Conservation (phyloP, 1,140 invertebrate species). For the Panagrolaimus sp. region DNA sequence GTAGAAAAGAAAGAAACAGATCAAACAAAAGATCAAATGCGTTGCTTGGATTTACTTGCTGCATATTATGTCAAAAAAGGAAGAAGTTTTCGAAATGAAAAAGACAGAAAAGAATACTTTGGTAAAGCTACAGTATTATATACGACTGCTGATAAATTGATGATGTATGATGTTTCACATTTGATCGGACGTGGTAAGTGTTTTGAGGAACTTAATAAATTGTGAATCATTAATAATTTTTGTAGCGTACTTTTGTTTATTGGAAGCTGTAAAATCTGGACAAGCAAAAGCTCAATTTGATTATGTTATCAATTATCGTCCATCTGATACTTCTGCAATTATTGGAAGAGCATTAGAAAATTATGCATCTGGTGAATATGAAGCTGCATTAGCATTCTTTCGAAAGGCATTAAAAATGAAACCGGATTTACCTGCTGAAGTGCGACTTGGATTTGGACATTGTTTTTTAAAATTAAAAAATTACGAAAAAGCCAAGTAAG, state of each 20-base stretch:
- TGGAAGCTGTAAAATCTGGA: not conserved
- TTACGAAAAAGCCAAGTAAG: not conserved
- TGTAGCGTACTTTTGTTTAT: not conserved
- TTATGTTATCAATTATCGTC: not conserved
- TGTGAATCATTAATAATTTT: no score
- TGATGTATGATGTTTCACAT: conserved; percentile 1
- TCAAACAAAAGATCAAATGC: not conserved
- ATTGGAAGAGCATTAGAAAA: not conserved
- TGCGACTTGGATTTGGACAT: conserved; percentile 3
- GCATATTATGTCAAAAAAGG: not conserved
- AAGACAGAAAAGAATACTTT: not conserved
- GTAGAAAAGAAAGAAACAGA: not conserved
- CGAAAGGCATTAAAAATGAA: not conserved
- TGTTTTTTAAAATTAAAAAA: not conserved
- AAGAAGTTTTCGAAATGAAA: not conserved
- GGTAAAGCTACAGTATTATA: not conserved
- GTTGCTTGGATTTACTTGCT: not conserved
- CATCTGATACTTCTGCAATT: not conserved
- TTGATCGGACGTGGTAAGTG: not conserved
- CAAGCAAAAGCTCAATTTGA: conserved; percentile 5
- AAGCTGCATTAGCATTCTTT: not conserved
- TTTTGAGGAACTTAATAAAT: no score
- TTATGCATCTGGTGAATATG: not conserved
- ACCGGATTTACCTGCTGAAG: not conserved
- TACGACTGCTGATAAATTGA: not conserved